Conservation (phyloP, 2,888 invertebrate species). For the Tipula vernalis region DNA sequence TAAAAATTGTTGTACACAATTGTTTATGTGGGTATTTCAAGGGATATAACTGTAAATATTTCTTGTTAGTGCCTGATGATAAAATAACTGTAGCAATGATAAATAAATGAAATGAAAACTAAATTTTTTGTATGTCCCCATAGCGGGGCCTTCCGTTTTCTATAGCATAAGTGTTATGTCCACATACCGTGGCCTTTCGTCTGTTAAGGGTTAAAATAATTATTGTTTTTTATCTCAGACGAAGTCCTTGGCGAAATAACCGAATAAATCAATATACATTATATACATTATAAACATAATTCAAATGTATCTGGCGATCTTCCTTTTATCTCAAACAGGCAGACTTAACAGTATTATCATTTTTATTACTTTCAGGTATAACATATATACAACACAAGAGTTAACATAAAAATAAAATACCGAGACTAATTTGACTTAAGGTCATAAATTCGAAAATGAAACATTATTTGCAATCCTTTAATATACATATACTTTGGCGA, state of each 20-base stretch:
- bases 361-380: neutral
- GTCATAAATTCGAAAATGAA: neutral
- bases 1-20: too few relatives aligned
- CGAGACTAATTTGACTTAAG: neutral
- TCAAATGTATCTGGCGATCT: neutral
- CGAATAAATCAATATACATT: neutral
- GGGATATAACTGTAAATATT: too few relatives aligned
- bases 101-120: too few relatives aligned
- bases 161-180: too few relatives aligned
- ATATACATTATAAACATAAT: neutral
- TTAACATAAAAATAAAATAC: neutral
- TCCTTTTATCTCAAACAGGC: neutral
- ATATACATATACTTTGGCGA: neutral
- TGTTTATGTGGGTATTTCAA: too few relatives aligned
- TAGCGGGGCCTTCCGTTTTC: too few relatives aligned
- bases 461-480: neutral
- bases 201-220: too few relatives aligned
- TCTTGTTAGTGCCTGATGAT: too few relatives aligned
- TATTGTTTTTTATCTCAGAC: neutral
- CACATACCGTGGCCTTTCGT: too few relatives aligned
- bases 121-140: too few relatives aligned
- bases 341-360: neutral
- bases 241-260: neutral
- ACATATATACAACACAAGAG: neutral
- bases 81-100: too few relatives aligned